A percentile compares a stretch with the other conserved stretches of the same genome.
Evolutionary conservation across 2,113 vertebrate genomes (phyloP).

Genomic region (Diadophis punctatus): DNA sequence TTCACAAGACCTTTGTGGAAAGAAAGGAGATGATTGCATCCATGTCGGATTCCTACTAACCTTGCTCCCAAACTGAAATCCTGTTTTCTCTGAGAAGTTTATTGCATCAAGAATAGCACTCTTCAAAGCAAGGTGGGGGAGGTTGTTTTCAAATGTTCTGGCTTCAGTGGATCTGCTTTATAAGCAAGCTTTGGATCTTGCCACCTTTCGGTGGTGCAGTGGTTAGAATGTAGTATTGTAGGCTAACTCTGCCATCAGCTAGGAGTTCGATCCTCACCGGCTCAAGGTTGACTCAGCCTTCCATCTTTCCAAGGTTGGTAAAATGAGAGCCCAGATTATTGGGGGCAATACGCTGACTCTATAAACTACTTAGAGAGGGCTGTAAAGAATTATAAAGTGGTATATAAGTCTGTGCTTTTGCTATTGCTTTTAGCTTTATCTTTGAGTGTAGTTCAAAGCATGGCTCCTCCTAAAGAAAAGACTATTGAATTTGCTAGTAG

Average conservation of each 20-base stretch:
- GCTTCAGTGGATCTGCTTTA: background rate
- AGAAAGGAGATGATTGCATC: background rate
- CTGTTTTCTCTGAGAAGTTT: background rate
- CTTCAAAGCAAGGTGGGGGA: background rate
- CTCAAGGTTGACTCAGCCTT: background rate
- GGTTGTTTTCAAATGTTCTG: background rate
- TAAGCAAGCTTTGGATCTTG: background rate
- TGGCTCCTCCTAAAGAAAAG: background rate
- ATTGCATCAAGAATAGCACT: background rate
- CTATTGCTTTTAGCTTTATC: background rate
- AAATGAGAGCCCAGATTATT: background rate
- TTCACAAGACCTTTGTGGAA: background rate
- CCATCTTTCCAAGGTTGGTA: background rate
- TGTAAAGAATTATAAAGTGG: background rate
- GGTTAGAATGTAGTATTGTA: background rate
- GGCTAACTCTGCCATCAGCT: background rate
- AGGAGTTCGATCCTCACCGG: background rate
- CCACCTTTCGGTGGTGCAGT: background rate
- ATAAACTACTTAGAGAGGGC: background rate
- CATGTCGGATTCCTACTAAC: background rate
- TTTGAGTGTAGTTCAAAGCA: background rate
- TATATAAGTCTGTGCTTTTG: background rate
- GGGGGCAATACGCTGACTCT: background rate
- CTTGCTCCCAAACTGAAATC: background rate
- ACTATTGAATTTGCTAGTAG: background rate